Conservation (phyloP, 2,797 vertebrate species). For the Ciconia nigra region DNA sequence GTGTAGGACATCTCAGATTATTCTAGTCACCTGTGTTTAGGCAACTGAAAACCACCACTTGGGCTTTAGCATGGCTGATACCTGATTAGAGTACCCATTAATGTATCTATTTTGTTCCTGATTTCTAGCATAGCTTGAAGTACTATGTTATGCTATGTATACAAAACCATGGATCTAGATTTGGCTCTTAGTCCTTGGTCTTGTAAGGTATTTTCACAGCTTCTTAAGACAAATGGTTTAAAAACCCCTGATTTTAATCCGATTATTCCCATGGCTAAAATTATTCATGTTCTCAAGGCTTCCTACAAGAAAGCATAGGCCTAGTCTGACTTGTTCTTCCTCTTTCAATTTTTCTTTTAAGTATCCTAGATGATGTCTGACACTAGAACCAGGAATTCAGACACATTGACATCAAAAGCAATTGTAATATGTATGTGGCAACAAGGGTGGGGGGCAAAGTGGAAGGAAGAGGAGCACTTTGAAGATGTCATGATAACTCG, state of each 20-base stretch:
- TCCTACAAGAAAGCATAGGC: background rate
- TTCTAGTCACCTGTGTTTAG: background rate
- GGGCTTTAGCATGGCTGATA: background rate
- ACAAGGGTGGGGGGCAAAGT: constrained; percentile 38
- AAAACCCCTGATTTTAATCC: background rate
- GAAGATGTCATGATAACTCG: constrained; percentile 63
- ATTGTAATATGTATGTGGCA: constrained; percentile 44
- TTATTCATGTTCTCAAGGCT: background rate
- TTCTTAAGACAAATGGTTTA: background rate
- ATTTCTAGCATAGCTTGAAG: background rate
- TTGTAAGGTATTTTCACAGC: background rate
- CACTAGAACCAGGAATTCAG: constrained; percentile 43
- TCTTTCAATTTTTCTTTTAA: constrained; percentile 48
- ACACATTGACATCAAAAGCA: constrained; percentile 62
- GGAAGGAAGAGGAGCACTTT: constrained; percentile 68
- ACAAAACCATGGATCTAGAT: background rate
- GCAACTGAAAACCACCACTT: background rate
- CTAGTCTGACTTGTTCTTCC: constrained; percentile 36
- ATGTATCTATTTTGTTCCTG: background rate
- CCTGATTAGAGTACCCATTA: background rate
- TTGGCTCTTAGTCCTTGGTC: background rate
- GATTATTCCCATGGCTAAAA: background rate
- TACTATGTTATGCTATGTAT: background rate
- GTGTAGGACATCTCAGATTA: background rate
- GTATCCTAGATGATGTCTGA: background rate